Evolutionary conservation across 2,888 invertebrate genomes (phyloP).

Genomic region (Oligia fasciuncula): DNA sequence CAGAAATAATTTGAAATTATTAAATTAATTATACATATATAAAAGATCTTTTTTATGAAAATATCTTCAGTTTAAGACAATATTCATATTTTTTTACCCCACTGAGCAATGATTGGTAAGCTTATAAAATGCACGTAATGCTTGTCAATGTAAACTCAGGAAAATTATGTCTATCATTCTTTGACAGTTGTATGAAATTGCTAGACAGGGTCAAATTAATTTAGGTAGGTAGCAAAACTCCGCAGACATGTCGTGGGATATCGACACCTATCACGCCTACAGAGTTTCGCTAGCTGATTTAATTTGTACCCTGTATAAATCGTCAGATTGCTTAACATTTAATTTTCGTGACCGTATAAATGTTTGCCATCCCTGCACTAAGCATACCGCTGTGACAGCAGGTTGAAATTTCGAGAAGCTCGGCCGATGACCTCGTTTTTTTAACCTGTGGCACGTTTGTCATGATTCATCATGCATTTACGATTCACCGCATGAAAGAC

Average conservation of each 20-base stretch:
- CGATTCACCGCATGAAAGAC: slow-evolving; percentile 59
- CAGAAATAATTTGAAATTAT: neutral
- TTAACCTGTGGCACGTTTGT: slow-evolving; percentile 56
- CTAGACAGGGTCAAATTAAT: neutral
- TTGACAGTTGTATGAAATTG: neutral
- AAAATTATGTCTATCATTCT: neutral
- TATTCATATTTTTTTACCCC: accelerated
- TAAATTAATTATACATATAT: neutral
- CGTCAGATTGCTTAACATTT: neutral
- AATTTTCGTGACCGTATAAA: neutral
- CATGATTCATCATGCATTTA: slow-evolving; percentile 72
- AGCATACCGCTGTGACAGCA: slow-evolving; percentile 51
- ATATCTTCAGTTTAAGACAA: neutral
- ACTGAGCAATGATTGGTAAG: neutral
- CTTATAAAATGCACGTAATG: neutral
- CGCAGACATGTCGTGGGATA: too few relatives aligned
- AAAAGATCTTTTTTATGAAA: neutral
- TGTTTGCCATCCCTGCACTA: slow-evolving; percentile 33
- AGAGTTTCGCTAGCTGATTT: neutral
- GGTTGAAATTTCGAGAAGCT: slow-evolving; percentile 51
- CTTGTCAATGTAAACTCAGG: neutral
- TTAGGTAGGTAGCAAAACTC: neutral
- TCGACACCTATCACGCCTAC: too few relatives aligned
- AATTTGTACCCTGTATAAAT: neutral
- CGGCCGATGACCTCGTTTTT: slow-evolving; percentile 71